These are phyloP conservation scores for zebrafish (Danio rerio) DNA, from an alignment of 2,113 vertebrate genomes.

Conservation along the genomic window GRCz12tu NC_133198.1:44644001-44644500, in stretches of 20 bases:
- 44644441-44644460: constrained; percentile 23
- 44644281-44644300: constrained; percentile 60
- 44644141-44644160: neutral
- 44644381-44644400: constrained; percentile 43
- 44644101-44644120: too few relatives aligned
- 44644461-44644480: constrained; percentile 23
- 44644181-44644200: neutral
- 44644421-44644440: neutral
- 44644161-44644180: neutral
- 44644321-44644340: constrained; percentile 78
- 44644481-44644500: constrained; percentile 38
- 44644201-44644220: neutral
- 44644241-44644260: constrained; percentile 19
- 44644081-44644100: too few relatives aligned
- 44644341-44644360: constrained; percentile 52
- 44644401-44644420: constrained; percentile 2
- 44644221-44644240: neutral
- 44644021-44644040: too few relatives aligned
- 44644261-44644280: constrained; percentile 47
- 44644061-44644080: too few relatives aligned
- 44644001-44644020: too few relatives aligned
- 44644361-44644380: constrained; percentile 55
- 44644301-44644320: constrained; percentile 73
- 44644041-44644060: too few relatives aligned
- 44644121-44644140: neutral